Percentiles rank a stretch among this genome's conserved stretches.
These are phyloP conservation scores for Plagodis dolabraria DNA, from an alignment of 2,888 invertebrate genomes.

Conservation along the genomic window DNA sequence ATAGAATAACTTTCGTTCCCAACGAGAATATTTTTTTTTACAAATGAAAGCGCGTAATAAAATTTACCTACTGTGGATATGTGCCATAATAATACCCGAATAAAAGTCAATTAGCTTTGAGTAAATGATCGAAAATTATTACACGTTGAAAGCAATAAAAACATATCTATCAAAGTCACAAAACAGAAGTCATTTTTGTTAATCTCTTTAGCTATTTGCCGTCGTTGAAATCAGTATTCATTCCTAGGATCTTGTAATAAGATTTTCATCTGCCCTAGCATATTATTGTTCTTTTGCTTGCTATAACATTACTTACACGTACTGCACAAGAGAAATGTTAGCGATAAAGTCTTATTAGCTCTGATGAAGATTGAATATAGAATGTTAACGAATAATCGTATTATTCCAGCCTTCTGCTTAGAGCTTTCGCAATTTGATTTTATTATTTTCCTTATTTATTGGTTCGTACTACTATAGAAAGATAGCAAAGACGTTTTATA, in stretches of 20 bases:
- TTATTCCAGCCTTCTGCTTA: too few species aligned
- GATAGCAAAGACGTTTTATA: too few species aligned
- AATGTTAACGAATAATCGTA: background rate
- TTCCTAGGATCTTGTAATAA: constrained; percentile 23
- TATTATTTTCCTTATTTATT: too few species aligned
- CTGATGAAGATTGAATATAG: constrained; percentile 20
- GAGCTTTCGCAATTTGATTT: too few species aligned
- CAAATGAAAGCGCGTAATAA: too few species aligned
- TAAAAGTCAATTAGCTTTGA: too few species aligned
- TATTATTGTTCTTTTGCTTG: constrained; percentile 27
- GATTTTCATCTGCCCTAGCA: constrained; percentile 27
- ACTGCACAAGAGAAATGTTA: constrained; percentile 15
- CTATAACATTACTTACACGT: constrained; percentile 28
- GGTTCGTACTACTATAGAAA: too few species aligned
- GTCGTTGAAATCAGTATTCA: constrained; percentile 26
- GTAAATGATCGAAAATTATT: background rate
- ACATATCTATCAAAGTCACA: constrained; percentile 3
- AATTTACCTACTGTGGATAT: too few species aligned
- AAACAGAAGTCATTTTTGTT: constrained; percentile 17
- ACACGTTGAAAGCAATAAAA: constrained; percentile 1
- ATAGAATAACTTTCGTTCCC: too few species aligned
- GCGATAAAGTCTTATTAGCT: constrained; percentile 10
- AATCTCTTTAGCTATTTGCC: constrained; percentile 16
- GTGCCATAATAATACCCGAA: too few species aligned
- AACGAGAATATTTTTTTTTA: too few species aligned